Conservation (phyloP, 1,140 invertebrate species). For the Lamellibrachia luymesi region DNA sequence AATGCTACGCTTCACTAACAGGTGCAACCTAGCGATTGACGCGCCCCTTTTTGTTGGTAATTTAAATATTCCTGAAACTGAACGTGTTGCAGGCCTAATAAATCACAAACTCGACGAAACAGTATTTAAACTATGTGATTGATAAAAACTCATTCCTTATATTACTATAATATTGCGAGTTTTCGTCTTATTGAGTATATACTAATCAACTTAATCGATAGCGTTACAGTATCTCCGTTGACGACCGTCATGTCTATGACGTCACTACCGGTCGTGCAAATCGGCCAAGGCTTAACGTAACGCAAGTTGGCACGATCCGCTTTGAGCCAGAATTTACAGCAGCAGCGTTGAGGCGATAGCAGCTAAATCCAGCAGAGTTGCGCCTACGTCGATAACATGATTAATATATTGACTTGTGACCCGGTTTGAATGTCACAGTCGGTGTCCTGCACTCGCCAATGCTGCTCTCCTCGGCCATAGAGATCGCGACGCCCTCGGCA, state of each 20-base stretch:
- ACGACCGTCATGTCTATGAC: background rate
- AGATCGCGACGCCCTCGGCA: constrained; percentile 48
- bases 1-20: background rate
- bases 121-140: background rate
- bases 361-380: background rate
- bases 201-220: background rate
- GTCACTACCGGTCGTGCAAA: background rate
- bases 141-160: background rate
- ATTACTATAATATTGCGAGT: background rate
- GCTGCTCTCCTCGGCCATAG: constrained; percentile 43
- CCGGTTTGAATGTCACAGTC: constrained; percentile 48
- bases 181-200: background rate
- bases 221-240: background rate
- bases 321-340: background rate
- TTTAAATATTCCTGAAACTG: background rate
- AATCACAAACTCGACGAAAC: background rate
- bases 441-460: constrained; percentile 34
- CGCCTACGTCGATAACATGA: background rate
- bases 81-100: background rate
- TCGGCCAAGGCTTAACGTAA: background rate
- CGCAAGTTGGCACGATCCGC: background rate
- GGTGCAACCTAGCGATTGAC: background rate
- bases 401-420: constrained; percentile 35
- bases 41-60: background rate
- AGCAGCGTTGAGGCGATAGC: background rate